Evolutionary conservation across 1,140 invertebrate species (phyloP).

Genomic region (Ptiloglossa arizonensis): DNA sequence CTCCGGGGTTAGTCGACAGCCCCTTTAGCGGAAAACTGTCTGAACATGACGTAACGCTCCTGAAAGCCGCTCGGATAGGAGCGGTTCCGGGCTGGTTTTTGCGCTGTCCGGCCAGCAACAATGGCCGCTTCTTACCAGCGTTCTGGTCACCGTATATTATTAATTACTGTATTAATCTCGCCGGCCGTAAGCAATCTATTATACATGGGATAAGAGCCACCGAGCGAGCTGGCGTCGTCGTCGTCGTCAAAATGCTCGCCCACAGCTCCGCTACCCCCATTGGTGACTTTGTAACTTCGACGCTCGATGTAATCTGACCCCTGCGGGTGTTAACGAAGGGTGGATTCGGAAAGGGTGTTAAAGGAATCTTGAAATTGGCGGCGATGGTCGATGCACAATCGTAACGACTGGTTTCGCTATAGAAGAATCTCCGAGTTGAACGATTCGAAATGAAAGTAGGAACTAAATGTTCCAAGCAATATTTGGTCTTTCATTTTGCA

Average conservation of each 20-base stretch:
- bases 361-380: slow-evolving; percentile 45
- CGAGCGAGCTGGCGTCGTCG: slow-evolving; percentile 31
- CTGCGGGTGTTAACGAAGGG: slow-evolving; percentile 26
- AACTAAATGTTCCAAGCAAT: too few relatives aligned
- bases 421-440: too few relatives aligned
- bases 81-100: slow-evolving; percentile 69
- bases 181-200: slow-evolving; percentile 77
- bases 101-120: slow-evolving; percentile 77
- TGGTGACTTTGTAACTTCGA: slow-evolving; percentile 36
- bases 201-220: slow-evolving; percentile 78
- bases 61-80: slow-evolving; percentile 69
- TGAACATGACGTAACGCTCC: slow-evolving; percentile 81
- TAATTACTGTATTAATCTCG: slow-evolving; percentile 82
- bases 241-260: slow-evolving; percentile 42
- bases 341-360: slow-evolving; percentile 26
- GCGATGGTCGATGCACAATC: not conserved
- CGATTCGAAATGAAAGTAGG: too few relatives aligned
- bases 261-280: slow-evolving; percentile 18
- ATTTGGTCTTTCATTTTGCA: too few relatives aligned
- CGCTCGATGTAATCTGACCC: slow-evolving; percentile 51
- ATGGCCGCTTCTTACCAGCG: slow-evolving; percentile 75
- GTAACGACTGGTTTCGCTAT: too few relatives aligned
- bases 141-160: slow-evolving; percentile 79
- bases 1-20: slow-evolving; percentile 44
- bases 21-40: slow-evolving; percentile 75